Evolutionary conservation across 1,140 invertebrate genomes (phyloP).

Genomic region (Trissolcus basalis): DNA sequence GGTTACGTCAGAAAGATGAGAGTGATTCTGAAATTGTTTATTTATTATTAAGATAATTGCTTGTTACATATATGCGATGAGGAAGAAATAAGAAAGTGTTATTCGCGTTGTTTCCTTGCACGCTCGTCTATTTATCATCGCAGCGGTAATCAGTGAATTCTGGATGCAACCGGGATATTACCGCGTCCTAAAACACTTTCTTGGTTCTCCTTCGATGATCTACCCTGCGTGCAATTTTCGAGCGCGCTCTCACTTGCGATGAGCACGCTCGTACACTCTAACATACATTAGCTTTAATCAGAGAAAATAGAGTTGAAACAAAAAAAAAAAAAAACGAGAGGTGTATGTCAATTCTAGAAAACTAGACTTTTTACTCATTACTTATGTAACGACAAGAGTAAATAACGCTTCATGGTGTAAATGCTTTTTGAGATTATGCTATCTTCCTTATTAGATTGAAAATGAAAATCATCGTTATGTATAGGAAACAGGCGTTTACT

Average conservation of each 20-base stretch:
- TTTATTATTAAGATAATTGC: conserved; percentile 52
- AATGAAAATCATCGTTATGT: conserved; percentile 31
- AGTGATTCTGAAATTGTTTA: conserved; percentile 39
- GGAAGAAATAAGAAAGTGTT: conserved; percentile 60
- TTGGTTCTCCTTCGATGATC: conserved; percentile 71
- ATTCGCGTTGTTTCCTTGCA: conserved; percentile 46
- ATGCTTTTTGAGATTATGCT: conserved; percentile 39
- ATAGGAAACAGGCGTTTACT: conserved; percentile 6
- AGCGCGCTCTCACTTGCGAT: conserved; percentile 55
- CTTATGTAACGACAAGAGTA: conserved; percentile 37
- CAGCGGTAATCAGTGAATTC: conserved; percentile 58
- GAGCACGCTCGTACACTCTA: conserved; percentile 36
- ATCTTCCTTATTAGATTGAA: conserved; percentile 44
- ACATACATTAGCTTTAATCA: conserved; percentile 54
- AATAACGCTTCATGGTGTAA: conserved; percentile 32
- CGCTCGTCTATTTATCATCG: conserved; percentile 55
- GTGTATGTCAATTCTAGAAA: conserved; percentile 54
- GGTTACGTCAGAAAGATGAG: conserved; percentile 20
- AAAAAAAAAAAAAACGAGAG: conserved; percentile 50
- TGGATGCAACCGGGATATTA: conserved; percentile 60
- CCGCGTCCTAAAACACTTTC: conserved; percentile 68
- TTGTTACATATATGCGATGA: conserved; percentile 48
- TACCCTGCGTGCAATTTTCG: conserved; percentile 68
- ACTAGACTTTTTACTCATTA: conserved; percentile 42
- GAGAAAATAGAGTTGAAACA: conserved; percentile 52